Evolutionary conservation across 2,888 invertebrate genomes (phyloP), one percentile per base, ranked within the genome.

Genomic region (Agriopis leucophaearia): DNA sequence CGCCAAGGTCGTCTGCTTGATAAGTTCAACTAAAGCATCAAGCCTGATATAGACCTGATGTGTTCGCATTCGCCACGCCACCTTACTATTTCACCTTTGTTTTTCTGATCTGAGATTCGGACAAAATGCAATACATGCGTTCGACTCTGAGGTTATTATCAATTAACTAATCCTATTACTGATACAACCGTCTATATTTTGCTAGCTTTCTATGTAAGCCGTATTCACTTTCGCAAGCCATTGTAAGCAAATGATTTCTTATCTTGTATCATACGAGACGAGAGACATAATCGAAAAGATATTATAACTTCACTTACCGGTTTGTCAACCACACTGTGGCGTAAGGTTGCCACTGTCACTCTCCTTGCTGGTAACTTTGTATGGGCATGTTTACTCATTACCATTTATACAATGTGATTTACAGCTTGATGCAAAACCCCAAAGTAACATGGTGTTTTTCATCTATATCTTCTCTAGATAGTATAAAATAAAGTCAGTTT

Each of bases 241-340:
- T 68, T 68, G 64, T 68, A 64, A 58, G 48, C 68, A 68, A 68
- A 64, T 68, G n/a, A 16, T 8, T 13, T 9, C 55, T 66, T 68
- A 70, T 72, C 65, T 66, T 42, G 8, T 15, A 51, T 50, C 72
- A 60, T 16, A 38, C 27, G 60, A 44, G 47, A 38, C 36, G 60
- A 44, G 47, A 42, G 27, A 57, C 55, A 64, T 51, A 47, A 61
- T 64, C 61, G 63, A 62, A 61, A 47, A 52, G 36, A 40, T 66
- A 58, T 57, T 56, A 61, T 52, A 44, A 16, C 44, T 50, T 40
- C 16, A 44, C 62, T 44, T 55, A 61, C 69, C 65, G 64, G 70
- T 69, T 69, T 65, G 69, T 67, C 71, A 64, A 60, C 55, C 66
- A 56, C 62, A 45, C 48, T 55, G 42, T 18, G 35, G 13, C 8